Conservation (phyloP, 2,797 vertebrate species). For the Anniella stebbinsi region DNA sequence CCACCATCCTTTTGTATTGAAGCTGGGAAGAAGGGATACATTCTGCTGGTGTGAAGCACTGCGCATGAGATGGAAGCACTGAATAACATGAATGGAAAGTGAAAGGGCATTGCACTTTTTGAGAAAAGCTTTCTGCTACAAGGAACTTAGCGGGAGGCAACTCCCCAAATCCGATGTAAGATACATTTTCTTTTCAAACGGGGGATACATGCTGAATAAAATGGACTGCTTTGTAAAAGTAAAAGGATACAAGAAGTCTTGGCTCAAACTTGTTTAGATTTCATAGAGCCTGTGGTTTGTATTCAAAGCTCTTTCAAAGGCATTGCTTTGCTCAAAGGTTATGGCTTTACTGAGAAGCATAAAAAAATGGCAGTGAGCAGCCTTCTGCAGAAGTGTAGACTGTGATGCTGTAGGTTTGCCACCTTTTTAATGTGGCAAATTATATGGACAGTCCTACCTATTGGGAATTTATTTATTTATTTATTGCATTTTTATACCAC, state of each 20-base stretch:
- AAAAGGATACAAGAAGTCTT: constrained; percentile 14
- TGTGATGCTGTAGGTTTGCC: not conserved
- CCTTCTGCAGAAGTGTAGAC: not conserved
- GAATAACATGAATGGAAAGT: not conserved
- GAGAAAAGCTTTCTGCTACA: constrained; percentile 19
- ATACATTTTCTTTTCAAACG: constrained; percentile 7
- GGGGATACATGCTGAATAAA: not conserved
- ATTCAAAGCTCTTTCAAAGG: not conserved
- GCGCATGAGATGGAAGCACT: not conserved
- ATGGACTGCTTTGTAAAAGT: not conserved
- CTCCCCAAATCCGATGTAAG: not conserved
- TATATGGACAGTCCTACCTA: not conserved
- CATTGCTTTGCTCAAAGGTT: not conserved
- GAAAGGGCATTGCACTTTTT: not conserved
- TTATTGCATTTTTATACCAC: no score
- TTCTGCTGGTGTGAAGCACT: not conserved
- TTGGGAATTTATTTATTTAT: no score
- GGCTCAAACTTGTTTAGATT: fast-evolving
- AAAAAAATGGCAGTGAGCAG: not conserved
- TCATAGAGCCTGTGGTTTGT: not conserved
- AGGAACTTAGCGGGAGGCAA: not conserved
- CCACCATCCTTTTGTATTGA: not conserved
- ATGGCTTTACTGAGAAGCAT: not conserved
- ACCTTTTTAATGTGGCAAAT: not conserved
- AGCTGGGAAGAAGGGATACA: not conserved